A percentile compares a stretch with the other conserved stretches of the same genome.
Evolutionary conservation across 2,113 vertebrate genomes (phyloP).

Genomic region (Lipotes vexillifer): DNA sequence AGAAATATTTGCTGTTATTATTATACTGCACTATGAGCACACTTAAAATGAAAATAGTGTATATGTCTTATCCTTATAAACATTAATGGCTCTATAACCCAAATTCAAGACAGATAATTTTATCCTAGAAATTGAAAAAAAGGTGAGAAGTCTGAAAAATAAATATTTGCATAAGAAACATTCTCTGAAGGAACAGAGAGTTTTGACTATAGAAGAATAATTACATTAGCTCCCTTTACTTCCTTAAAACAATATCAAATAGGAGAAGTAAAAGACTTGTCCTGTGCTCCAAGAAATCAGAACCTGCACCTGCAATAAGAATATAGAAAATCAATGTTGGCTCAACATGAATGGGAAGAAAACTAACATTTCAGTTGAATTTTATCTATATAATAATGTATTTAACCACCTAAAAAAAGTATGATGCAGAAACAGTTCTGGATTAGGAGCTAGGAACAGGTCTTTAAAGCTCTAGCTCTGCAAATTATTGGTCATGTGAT

Average conservation of each 20-base stretch:
- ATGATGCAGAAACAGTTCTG: background rate
- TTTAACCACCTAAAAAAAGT: background rate
- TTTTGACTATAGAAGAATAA: background rate
- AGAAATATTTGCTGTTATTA: background rate
- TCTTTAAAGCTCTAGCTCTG: background rate
- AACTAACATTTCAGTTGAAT: background rate
- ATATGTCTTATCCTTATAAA: background rate
- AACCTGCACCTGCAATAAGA: background rate
- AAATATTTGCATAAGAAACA: background rate
- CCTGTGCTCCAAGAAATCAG: background rate
- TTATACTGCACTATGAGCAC: background rate
- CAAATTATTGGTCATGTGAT: background rate
- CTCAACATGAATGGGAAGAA: background rate
- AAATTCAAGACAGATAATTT: conserved; percentile 1
- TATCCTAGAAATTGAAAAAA: background rate
- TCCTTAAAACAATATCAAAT: background rate
- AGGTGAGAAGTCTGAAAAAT: background rate
- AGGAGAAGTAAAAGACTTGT: background rate
- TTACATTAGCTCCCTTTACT: background rate
- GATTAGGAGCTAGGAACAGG: background rate
- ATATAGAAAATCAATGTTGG: background rate
- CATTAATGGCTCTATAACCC: background rate
- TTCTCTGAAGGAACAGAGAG: background rate
- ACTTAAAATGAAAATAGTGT: background rate
- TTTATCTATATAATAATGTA: background rate